phyloP scores from a whole-genome alignment of 2,113 vertebrate genomes.

The Rhinogobius similis region DNA sequence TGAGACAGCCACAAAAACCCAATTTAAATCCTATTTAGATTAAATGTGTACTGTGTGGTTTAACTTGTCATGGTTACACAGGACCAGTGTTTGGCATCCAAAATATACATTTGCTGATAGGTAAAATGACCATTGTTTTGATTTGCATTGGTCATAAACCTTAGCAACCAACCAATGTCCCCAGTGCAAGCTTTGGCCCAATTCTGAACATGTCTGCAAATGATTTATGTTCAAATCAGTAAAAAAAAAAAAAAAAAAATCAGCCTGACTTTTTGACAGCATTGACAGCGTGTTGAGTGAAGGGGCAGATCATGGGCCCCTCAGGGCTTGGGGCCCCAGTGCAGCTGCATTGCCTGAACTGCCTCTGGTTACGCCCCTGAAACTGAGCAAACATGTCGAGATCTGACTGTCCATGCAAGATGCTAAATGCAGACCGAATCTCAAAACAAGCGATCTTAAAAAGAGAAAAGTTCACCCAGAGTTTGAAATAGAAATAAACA shows the following conservation, averaged over 20 bases:
- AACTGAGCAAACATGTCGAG: background rate
- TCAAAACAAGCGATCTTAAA: background rate
- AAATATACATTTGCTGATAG: background rate
- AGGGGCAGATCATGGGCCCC: too few species aligned
- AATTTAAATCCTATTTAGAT: background rate
- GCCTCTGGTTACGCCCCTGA: too few species aligned
- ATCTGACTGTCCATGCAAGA: background rate
- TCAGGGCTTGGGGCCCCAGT: too few species aligned
- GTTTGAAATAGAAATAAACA: constrained; percentile 5
- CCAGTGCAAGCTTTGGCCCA: too few species aligned
- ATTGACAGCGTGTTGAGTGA: too few species aligned
- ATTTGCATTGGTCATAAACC: background rate
- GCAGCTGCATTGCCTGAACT: too few species aligned
- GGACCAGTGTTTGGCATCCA: background rate
- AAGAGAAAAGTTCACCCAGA: background rate
- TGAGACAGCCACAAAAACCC: background rate
- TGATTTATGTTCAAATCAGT: too few species aligned
- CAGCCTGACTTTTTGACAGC: too few species aligned
- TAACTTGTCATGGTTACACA: background rate
- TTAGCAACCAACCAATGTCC: background rate
- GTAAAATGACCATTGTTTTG: background rate
- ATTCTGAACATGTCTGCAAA: too few species aligned
- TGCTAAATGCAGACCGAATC: background rate
- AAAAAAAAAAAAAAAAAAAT: too few species aligned
- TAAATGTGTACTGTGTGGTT: background rate